Percentiles rank a stretch among this genome's conserved stretches.
phyloP scores from a whole-genome alignment of 2,888 invertebrate genomes.

The Pristionchus maxplancki region DNA sequence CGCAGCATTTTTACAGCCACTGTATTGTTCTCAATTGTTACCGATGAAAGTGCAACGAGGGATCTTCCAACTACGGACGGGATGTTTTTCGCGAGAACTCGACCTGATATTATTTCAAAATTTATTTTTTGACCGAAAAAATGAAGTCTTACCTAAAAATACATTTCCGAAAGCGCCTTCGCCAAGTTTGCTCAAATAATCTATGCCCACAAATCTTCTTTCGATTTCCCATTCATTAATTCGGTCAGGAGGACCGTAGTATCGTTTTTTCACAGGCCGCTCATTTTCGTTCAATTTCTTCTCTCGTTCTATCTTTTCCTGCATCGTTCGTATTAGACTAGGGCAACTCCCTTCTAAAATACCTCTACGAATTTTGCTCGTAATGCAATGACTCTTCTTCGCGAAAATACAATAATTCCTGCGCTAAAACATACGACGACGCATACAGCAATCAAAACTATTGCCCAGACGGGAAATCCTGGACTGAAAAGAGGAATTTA shows the following conservation, averaged over 20 bases:
- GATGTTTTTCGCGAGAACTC: not conserved
- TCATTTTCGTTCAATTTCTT: not conserved
- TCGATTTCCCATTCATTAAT: slow-evolving; percentile 21
- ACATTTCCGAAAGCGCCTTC: not conserved
- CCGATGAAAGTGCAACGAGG: not conserved
- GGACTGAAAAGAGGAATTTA: not conserved
- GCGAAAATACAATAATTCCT: not conserved
- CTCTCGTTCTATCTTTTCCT: not conserved
- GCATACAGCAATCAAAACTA: not conserved
- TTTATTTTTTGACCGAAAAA: too few relatives aligned
- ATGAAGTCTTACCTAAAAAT: not conserved
- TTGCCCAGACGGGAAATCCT: not conserved
- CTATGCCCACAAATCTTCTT: not conserved
- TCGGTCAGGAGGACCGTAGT: not conserved
- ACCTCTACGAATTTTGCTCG: not conserved
- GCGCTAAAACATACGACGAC: not conserved
- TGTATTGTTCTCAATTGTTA: not conserved
- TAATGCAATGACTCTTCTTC: not conserved
- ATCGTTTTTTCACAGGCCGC: not conserved
- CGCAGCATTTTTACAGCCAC: not conserved
- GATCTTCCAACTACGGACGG: not conserved
- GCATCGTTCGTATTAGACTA: not conserved
- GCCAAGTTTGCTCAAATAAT: not conserved
- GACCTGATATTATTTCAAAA: not conserved
- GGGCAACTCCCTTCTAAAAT: not conserved